Evolutionary conservation across 2,888 invertebrate genomes (phyloP).

Genomic region (Pseudococcus viburni): DNA sequence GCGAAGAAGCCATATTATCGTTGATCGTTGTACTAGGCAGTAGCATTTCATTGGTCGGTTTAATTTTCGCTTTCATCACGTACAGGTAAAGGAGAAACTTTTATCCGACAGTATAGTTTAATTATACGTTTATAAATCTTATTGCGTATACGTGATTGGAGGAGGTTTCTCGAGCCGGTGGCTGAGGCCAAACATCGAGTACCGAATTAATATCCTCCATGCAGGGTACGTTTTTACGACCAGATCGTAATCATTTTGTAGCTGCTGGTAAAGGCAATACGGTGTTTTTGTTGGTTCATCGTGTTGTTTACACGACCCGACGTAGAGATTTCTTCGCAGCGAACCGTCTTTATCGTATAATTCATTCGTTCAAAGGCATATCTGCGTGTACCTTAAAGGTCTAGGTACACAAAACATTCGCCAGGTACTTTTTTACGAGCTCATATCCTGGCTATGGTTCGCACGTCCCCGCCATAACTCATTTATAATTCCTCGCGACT

Average conservation of each 20-base stretch:
- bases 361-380: constrained; percentile 2
- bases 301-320: background rate
- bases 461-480: background rate
- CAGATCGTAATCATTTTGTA: background rate
- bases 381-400: background rate
- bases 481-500: background rate
- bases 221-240: background rate
- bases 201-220: background rate
- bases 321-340: background rate
- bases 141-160: background rate
- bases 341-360: background rate
- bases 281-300: background rate
- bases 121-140: constrained; percentile 21
- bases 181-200: too few species aligned
- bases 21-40: constrained; percentile 78
- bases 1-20: constrained; percentile 73
- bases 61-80: constrained; percentile 80
- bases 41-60: constrained; percentile 78
- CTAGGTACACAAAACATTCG: background rate
- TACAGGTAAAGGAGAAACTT: constrained; percentile 74
- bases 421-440: background rate
- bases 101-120: background rate
- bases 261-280: background rate
- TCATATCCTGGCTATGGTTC: background rate
- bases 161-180: too few species aligned